Conservation (phyloP, 2,113 vertebrate genomes). For the Strix aluco region DNA sequence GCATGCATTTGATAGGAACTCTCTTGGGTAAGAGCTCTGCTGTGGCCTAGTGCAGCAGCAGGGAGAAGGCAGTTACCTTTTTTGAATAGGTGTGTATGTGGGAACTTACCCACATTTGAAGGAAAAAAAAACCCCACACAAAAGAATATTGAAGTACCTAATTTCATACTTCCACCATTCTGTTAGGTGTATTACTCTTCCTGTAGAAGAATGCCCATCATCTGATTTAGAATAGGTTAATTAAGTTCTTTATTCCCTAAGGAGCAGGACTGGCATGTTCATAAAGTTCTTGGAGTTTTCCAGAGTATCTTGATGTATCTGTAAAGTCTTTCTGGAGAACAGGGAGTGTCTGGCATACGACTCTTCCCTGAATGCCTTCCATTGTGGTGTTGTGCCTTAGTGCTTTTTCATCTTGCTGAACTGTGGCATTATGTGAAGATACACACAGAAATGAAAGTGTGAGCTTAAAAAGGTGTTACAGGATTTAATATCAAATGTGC, state of each 20-base stretch:
- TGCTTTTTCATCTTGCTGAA: not conserved
- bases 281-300: not conserved
- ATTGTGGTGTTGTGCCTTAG: not conserved
- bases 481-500: not conserved
- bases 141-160: not conserved
- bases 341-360: too few relatives aligned
- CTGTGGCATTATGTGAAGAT: not conserved
- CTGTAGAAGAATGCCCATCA: not conserved
- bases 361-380: not conserved
- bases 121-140: rapidly evolving
- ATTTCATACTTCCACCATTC: rapidly evolving
- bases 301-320: rapidly evolving
- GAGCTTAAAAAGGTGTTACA: not conserved
- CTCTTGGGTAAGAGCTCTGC: constrained; percentile 84
- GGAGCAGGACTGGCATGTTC: not conserved
- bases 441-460: not conserved
- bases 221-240: not conserved
- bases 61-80: not conserved
- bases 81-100: not conserved
- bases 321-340: not conserved
- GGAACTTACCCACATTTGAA: not conserved
- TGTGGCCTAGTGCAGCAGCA: not conserved
- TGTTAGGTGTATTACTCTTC: not conserved
- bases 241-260: not conserved
- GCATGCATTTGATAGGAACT: constrained; percentile 74